Evolutionary conservation across 2,113 vertebrate species (phyloP).

Genomic region (Pterocles orientalis): DNA sequence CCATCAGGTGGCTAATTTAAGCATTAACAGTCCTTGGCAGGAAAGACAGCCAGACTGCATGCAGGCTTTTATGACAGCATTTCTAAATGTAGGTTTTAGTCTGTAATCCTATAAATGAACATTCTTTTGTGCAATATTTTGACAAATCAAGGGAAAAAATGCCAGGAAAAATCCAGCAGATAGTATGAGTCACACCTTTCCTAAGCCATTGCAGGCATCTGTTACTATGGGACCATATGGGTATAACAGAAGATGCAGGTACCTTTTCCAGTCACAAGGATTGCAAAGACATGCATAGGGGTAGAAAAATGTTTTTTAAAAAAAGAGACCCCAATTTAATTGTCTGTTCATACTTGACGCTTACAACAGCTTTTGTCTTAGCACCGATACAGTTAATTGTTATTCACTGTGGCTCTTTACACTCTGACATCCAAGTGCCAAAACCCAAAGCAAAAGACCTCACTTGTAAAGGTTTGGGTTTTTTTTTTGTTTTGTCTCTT

Average conservation of each 20-base stretch:
- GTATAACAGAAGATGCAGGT: slow-evolving; percentile 58
- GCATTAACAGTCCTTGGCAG: slow-evolving; percentile 67
- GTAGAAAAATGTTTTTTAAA: not conserved
- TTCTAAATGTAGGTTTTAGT: slow-evolving; percentile 67
- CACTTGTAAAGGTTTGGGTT: not conserved
- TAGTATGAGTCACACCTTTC: slow-evolving; percentile 70
- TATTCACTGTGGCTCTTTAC: not conserved
- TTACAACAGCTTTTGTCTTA: not conserved
- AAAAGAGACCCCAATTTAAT: not conserved
- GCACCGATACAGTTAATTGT: not conserved
- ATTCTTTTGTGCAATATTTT: slow-evolving; percentile 74
- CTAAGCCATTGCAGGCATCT: slow-evolving; percentile 68
- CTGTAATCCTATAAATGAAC: slow-evolving; percentile 69
- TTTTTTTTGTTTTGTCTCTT: not conserved
- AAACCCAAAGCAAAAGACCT: not conserved
- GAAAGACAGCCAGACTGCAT: slow-evolving; percentile 56
- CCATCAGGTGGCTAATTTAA: slow-evolving; percentile 70
- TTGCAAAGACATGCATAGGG: not conserved
- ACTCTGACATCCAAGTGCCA: not conserved
- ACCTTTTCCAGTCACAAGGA: slow-evolving; percentile 39
- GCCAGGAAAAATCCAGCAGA: slow-evolving; percentile 72
- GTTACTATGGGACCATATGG: slow-evolving; percentile 58
- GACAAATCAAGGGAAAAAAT: slow-evolving; percentile 69
- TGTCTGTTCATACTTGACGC: not conserved
- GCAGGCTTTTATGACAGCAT: slow-evolving; percentile 67